Base-by-base conservation (phyloP, 2,888 invertebrate species). In the Cerastis rubricosa region DNA sequence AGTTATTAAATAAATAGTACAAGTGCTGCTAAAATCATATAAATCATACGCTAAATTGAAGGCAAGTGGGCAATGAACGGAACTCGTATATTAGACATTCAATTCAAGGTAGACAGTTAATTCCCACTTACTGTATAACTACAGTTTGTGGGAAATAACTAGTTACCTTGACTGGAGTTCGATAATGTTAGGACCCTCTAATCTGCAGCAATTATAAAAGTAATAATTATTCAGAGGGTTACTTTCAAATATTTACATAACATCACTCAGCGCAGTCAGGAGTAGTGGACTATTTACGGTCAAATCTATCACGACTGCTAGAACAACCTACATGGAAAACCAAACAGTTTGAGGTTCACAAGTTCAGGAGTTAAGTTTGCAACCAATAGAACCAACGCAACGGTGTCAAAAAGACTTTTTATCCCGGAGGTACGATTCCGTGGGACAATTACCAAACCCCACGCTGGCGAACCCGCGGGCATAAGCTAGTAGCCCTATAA, bases 41-140 rank as follows among this genome's bases (percentile, higher is more conserved):
- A 25, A 59, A 74, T 71, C 19, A 61, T 25, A 2, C n/a, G 5
- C 22, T 74, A 22, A 0, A 59, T 57, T 59, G 35, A 73, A 47
- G 25, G 17, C 25, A 74, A 35, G 19, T 40, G 47, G 22, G 14
- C 25, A 74, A 57, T 61, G 59, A 72, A 49, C 59, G 40, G 59
- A 61, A 59, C 25, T 59, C 22, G 25, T 4, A 7, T 25, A 25
- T 40, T 47, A 47, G 17, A 25, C 7, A 12, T 47, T 54, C 5
- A 29, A 57, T n/a, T 57, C 73, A 57, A 57, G 71, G 57, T 35
- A 12, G 35, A 43, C 4, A 35, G 17, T 14, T 51, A 1, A 70
- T 45, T 69, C 25, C 4, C 12, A 47, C 3, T 12, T 12, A 51
- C 9, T n/a, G 35, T 35, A 35, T 35, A 35, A 35, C 35, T 35